Evolutionary conservation across 2,888 invertebrate species (phyloP).

Genomic region (Eupithecia pulchellata): DNA sequence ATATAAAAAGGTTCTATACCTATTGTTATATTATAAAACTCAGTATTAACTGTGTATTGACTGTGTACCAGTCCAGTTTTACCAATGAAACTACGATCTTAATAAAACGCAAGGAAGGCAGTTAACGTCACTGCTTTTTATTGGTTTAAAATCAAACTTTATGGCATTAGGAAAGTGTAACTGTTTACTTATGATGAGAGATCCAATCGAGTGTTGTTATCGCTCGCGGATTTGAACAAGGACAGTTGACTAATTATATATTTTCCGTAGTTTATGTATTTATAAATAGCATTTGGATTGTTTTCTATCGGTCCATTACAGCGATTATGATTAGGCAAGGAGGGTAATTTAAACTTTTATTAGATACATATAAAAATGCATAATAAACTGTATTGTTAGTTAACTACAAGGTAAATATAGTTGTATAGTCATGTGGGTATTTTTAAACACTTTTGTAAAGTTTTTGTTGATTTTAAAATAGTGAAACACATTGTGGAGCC

Average conservation of each 20-base stretch:
- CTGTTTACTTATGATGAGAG: not conserved
- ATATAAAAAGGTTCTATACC: no score
- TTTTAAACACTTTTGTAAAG: constrained; percentile 64
- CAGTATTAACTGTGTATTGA: not conserved
- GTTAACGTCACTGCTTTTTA: not conserved
- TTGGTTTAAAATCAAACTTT: not conserved
- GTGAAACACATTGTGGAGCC: constrained; percentile 41
- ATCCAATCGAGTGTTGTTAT: not conserved
- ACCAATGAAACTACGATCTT: not conserved
- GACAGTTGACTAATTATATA: not conserved
- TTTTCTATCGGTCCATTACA: not conserved
- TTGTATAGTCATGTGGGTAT: constrained; percentile 76
- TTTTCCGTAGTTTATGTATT: not conserved
- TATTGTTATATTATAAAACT: not conserved
- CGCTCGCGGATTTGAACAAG: not conserved
- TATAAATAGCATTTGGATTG: not conserved
- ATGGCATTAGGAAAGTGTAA: not conserved
- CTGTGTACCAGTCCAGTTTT: not conserved
- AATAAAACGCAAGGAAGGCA: not conserved
- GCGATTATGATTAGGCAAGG: constrained; percentile 1
- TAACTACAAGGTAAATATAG: not conserved
- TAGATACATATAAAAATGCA: not conserved
- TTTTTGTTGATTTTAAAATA: constrained; percentile 36
- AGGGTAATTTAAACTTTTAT: not conserved
- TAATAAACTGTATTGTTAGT: constrained; percentile 1